These are phyloP conservation scores for Tupaia chinensis DNA, from an alignment of 2,113 vertebrate species.

Conservation along the genomic window DNA sequence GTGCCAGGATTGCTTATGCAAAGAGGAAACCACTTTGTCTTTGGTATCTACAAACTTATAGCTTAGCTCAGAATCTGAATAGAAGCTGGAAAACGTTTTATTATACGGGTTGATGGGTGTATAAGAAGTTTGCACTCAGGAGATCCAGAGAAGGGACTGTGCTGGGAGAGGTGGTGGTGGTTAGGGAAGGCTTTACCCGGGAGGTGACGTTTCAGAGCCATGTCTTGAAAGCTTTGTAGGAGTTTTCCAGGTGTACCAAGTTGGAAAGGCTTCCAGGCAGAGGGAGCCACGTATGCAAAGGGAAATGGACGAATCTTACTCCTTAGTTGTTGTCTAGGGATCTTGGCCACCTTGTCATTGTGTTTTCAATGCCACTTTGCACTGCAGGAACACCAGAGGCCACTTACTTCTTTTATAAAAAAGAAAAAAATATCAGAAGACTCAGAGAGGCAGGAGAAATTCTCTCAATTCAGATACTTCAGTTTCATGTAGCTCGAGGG, in stretches of 20 bases:
- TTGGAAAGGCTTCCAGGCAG: not conserved
- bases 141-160: not conserved
- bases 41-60: not conserved
- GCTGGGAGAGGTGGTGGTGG: not conserved
- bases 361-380: not conserved
- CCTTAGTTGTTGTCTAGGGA: not conserved
- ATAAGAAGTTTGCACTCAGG: not conserved
- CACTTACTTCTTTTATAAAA: not conserved
- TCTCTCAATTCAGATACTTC: not conserved
- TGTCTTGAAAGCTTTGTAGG: not conserved
- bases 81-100: not conserved
- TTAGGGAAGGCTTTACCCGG: not conserved
- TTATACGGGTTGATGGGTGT: not conserved
- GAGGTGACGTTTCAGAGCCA: not conserved
- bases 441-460: not conserved
- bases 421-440: not conserved
- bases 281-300: not conserved
- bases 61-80: conserved; percentile 13
- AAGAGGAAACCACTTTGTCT: not conserved
- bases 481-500: conserved; percentile 9
- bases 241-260: conserved; percentile 10
- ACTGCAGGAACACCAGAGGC: not conserved
- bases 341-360: not conserved
- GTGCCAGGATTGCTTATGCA: not conserved
- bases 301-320: not conserved